Conservation (phyloP, 2,888 invertebrate species). For the Brachynemurus nebulosus region DNA sequence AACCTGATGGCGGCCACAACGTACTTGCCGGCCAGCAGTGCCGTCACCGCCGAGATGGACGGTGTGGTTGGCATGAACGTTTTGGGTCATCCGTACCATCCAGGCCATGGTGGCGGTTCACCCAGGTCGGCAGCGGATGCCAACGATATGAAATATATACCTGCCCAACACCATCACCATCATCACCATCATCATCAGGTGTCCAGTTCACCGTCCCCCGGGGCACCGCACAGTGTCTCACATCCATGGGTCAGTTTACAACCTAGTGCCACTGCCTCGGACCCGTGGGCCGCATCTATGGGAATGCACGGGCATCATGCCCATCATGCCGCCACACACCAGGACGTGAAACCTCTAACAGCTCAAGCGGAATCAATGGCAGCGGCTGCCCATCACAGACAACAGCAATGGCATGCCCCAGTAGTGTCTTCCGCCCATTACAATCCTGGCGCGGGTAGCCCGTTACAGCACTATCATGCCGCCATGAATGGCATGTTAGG, state of each 20-base stretch:
- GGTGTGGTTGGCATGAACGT: slow-evolving; percentile 57
- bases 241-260: slow-evolving; percentile 76
- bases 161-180: slow-evolving; percentile 73
- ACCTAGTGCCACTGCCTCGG: slow-evolving; percentile 48
- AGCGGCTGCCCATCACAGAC: slow-evolving; percentile 38
- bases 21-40: slow-evolving; percentile 71
- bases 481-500: slow-evolving; percentile 64
- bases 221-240: slow-evolving; percentile 40
- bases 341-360: slow-evolving; percentile 69
- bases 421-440: slow-evolving; percentile 72
- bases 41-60: slow-evolving; percentile 55
- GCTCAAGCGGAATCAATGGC: slow-evolving; percentile 36
- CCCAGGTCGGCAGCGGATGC: slow-evolving; percentile 75
- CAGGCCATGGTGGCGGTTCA: slow-evolving; percentile 67
- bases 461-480: slow-evolving; percentile 55
- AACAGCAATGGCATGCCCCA: slow-evolving; percentile 70
- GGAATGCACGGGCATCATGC: slow-evolving; percentile 54
- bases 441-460: slow-evolving; percentile 63
- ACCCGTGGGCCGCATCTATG: slow-evolving; percentile 66
- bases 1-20: slow-evolving; percentile 89
- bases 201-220: slow-evolving; percentile 53
- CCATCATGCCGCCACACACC: slow-evolving; percentile 62
- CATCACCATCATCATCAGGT: slow-evolving; percentile 56
- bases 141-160: slow-evolving; percentile 91
- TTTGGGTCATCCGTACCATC: slow-evolving; percentile 59